Evolutionary conservation across 2,113 vertebrate species (phyloP), one percentile per base, ranked within the genome.

Genomic region (Leucopsar rothschildi): DNA sequence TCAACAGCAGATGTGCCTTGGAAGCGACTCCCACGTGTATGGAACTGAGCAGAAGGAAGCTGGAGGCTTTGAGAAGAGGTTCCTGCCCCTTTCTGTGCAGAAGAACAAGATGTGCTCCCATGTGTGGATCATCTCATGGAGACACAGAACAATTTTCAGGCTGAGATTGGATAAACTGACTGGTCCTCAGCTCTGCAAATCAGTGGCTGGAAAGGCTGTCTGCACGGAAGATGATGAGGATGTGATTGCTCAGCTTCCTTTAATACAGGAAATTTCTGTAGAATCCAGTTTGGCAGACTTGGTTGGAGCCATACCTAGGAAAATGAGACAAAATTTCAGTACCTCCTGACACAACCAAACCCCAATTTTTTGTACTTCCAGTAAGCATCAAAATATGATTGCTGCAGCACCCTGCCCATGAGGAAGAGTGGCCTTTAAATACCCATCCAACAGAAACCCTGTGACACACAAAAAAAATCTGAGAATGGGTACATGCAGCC

Each of bases 41-140:
- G 86, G 50, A 49, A 47, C 53, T 50, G 82, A 93, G 73, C 77
- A 81, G 96, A 86, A 90, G 80, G 88, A 87, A 89, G 81, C 63
- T 69, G 75, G 68, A 70, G 63, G 85, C 75, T 90, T 71, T 66
- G 31, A 70, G 83, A 39, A 89, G 72, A 88, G 59, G 86, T 47
- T 88, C 35, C 37, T 92, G 75, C 50, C 59, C 68, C 47, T 88
- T 85, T 83, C 68, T 79, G 1, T 57, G 0, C 7, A 45, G 65
- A 75, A 49, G 0, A 29, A 29, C 59, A 49, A 60, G 88, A 90
- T 2, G 5, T 55, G 53, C n/a, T 85, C 45, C 65, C 1, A 0
- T 5, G 1, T 50, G 23, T 17, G 69, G 59, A 45, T 33, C 79
- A 44, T 57, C 71, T 75, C n/a, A 0, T 13, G 59, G 82, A 60